A percentile compares a stretch with the other conserved stretches of the same genome.
Conservation (phyloP, 2,113 vertebrate genomes). For the Ahaetulla prasina region DNA sequence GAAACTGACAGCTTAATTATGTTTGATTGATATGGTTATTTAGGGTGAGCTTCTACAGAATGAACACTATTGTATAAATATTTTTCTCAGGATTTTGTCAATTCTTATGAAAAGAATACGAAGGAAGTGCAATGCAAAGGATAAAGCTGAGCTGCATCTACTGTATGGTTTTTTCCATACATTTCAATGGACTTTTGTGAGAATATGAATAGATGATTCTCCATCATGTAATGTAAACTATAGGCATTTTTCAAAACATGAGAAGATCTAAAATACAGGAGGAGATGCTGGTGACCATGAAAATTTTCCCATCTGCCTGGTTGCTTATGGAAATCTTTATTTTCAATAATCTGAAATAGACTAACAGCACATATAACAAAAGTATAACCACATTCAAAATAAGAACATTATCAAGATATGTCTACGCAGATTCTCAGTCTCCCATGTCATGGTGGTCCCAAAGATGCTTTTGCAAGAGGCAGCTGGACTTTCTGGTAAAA, state of each 20-base stretch:
- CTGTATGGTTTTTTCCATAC: not conserved
- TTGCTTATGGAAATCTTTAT: not conserved
- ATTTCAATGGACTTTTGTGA: not conserved
- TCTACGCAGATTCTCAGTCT: not conserved
- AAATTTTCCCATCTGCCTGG: not conserved
- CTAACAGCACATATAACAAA: not conserved
- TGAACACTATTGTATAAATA: conserved; percentile 30
- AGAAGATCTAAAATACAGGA: not conserved
- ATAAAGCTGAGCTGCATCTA: not conserved
- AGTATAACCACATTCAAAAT: not conserved
- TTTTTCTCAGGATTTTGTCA: conserved; percentile 9
- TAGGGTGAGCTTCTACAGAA: conserved; percentile 49
- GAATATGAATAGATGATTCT: not conserved
- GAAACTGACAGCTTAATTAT: conserved; percentile 64
- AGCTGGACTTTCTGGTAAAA: not conserved
- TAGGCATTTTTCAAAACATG: not conserved
- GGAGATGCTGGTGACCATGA: not conserved
- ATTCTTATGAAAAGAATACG: not conserved
- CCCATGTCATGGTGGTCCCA: not conserved
- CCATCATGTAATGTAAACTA: not conserved
- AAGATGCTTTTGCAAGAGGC: not conserved
- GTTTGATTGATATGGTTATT: conserved; percentile 63
- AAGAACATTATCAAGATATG: not conserved
- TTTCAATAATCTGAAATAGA: not conserved
- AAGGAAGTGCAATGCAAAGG: not conserved